Evolutionary conservation across 1,140 invertebrate species (phyloP).

Genomic region (Aphaenogaster rudis): DNA sequence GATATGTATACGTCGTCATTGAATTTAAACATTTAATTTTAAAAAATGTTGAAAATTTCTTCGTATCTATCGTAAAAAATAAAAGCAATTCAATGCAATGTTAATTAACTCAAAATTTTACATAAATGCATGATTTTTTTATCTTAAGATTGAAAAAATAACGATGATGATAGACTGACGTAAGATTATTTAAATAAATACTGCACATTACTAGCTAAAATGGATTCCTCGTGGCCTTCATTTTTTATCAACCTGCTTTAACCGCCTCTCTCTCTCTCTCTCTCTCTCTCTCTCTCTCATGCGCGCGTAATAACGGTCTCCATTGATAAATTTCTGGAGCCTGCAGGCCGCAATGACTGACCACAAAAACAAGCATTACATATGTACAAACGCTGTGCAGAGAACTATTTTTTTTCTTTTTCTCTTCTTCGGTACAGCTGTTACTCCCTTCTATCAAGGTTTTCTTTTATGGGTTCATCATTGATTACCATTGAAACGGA

Average conservation of each 20-base stretch:
- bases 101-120: constrained; percentile 10
- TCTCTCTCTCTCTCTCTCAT: not conserved
- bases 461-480: not conserved
- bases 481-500: constrained; percentile 9
- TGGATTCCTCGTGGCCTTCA: constrained; percentile 39
- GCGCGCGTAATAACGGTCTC: constrained; percentile 54
- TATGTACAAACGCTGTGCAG: not conserved
- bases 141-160: not conserved
- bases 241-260: constrained; percentile 24
- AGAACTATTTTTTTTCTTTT: constrained; percentile 20
- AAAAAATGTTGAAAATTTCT: not conserved
- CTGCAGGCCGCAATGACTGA: not conserved
- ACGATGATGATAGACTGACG: not conserved
- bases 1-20: not conserved
- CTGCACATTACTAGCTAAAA: not conserved
- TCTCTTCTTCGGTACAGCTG: constrained; percentile 28
- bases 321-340: constrained; percentile 69
- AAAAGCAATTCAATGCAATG: not conserved
- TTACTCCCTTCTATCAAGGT: constrained; percentile 23
- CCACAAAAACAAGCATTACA: constrained; percentile 41
- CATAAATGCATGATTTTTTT: not conserved
- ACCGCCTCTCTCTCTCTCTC: not conserved
- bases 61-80: not conserved
- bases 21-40: not conserved
- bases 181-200: constrained; percentile 23